Base-by-base conservation (phyloP, 1,140 invertebrate species). In the Hesperophylax magnus region DNA sequence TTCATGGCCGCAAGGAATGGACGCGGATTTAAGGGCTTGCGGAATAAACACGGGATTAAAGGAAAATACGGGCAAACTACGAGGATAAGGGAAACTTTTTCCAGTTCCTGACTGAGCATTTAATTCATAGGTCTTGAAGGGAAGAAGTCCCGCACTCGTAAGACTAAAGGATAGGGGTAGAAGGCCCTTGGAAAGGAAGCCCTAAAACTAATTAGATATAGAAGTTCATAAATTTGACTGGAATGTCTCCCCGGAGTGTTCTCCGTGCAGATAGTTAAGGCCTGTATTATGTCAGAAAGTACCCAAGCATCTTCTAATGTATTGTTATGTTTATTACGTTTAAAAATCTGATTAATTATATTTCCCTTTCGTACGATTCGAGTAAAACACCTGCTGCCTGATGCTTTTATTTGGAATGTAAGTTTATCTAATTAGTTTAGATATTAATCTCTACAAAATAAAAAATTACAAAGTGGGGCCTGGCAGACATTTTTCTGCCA, bases 31-130 rank as follows among this genome's bases (percentile, higher is more conserved):
- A 39, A 39, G 65, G 81, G 78, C 22, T 63, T 17, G 14, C 74
- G 17, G 67, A 72, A 78, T 82, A 82, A 80, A 82, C 81, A 74
- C 60, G 65, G 81, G 78, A 80, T 39, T 39, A 39, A 39, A 39
- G 34, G 34, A 39, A 39, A 8, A 39, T 39, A 39, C 34, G 8
- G 34, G 34, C 34, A 39, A 39, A 39, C 34, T 39, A 39, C 34
- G 8, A 9, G 34, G 77, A 79, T 69, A 82, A 82, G 76, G 17
- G 47, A 9, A 72, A 79, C 47, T 78, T 78, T 78, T 78, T 78
- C 52, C 47, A 65, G 61, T 22, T 34, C 20, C 47, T 24, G 71
- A 74, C n/a, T 54, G 53, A 24, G 71, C 71, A 74, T 74, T 74
- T 74, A 39, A 39, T 39, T 20, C 17, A 47, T 71, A 31, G 67